phyloP scores from a whole-genome alignment of 2,797 vertebrate species.

The Microctenopoma lineatum region DNA sequence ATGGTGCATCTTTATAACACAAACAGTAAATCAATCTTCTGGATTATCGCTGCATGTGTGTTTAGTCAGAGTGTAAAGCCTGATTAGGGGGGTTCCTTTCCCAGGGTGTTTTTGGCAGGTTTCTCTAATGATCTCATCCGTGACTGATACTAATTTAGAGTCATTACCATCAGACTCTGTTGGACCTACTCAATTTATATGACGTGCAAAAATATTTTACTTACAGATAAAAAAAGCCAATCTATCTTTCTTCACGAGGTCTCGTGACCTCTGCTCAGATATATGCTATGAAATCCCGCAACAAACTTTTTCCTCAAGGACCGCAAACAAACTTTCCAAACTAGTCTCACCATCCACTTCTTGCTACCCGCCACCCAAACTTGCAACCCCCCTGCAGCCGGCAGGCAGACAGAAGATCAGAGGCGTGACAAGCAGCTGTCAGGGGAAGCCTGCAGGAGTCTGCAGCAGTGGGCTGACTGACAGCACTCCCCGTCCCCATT shows the following conservation, averaged over 20 bases:
- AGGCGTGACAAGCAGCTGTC: slow-evolving; percentile 76
- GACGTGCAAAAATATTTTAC: slow-evolving; percentile 32
- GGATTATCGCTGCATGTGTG: slow-evolving; percentile 65
- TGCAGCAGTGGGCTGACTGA: slow-evolving; percentile 71
- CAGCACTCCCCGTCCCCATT: slow-evolving; percentile 63
- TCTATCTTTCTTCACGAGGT: not conserved
- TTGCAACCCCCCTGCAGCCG: slow-evolving; percentile 37
- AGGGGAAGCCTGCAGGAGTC: slow-evolving; percentile 71
- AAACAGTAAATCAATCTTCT: slow-evolving; percentile 64
- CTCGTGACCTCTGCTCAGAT: not conserved
- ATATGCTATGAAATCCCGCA: not conserved
- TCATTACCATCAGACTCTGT: slow-evolving; percentile 59
- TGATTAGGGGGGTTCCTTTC: slow-evolving; percentile 68
- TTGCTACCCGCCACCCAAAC: slow-evolving; percentile 45
- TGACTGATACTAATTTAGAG: slow-evolving; percentile 62
- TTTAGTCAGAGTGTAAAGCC: slow-evolving; percentile 67
- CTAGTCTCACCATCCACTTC: slow-evolving; percentile 21
- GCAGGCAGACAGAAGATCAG: slow-evolving; percentile 73
- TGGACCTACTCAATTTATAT: slow-evolving; percentile 15
- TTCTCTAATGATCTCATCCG: slow-evolving; percentile 60
- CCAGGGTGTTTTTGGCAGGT: slow-evolving; percentile 70
- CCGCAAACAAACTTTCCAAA: slow-evolving; percentile 55
- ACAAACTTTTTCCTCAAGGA: slow-evolving; percentile 31
- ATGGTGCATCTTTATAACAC: slow-evolving; percentile 56
- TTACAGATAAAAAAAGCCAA: slow-evolving; percentile 4